These are phyloP conservation scores for Macrosiphum euphorbiae DNA, from an alignment of 2,888 invertebrate species.

Conservation along the genomic window DNA sequence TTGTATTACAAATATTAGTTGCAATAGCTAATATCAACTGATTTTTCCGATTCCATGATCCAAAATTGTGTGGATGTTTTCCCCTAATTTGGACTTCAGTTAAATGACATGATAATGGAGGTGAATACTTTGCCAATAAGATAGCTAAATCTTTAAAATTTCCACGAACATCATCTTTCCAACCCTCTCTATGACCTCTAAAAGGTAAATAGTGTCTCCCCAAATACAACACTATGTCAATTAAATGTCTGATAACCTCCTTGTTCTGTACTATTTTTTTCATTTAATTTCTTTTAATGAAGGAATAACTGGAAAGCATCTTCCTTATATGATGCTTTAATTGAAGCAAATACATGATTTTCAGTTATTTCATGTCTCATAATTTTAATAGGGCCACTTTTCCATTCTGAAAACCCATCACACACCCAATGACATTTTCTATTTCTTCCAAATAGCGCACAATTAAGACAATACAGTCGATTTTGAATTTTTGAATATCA, in stretches of 20 bases:
- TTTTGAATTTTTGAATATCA: neutral
- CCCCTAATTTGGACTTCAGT: no score
- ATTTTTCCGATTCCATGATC: no score
- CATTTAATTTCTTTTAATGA: conserved; percentile 4
- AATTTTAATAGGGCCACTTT: neutral
- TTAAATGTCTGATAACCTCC: conserved; percentile 21
- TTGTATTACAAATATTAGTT: no score
- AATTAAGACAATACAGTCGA: conserved; percentile 1
- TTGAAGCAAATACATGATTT: conserved; percentile 1
- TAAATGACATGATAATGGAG: no score
- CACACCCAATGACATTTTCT: no score
- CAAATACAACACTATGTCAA: conserved; percentile 25
- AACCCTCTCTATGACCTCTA: conserved; percentile 16
- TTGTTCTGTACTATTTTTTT: conserved; percentile 1
- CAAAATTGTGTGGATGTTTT: no score
- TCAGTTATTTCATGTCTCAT: conserved; percentile 23
- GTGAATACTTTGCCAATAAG: no score
- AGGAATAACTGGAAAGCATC: conserved; percentile 2
- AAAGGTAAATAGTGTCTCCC: conserved; percentile 22
- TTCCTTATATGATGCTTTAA: conserved; percentile 17
- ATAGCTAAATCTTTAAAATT: no score
- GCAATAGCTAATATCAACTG: no score
- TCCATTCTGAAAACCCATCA: neutral
- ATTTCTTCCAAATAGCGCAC: neutral
- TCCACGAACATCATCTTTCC: neutral